Base-by-base conservation (phyloP, 2,888 invertebrate species). In the Thelaira solivaga region DNA sequence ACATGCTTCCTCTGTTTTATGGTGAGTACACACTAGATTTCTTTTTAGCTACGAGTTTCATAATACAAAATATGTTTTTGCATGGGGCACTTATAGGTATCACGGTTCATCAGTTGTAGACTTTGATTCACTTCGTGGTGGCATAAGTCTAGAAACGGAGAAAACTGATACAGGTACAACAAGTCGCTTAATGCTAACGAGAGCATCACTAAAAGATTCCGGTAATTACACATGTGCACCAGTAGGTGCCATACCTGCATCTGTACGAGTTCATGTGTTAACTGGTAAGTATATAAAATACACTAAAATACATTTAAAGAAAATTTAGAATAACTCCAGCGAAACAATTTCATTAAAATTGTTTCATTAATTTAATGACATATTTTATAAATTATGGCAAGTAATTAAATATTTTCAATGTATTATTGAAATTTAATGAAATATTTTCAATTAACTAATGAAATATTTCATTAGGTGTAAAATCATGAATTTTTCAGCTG, bases 191-290 rank as follows among this genome's bases (percentile, higher is more conserved):
- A 92, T 96, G 89, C 93, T 97, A 82, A 96, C 96, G 29, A 94
- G 96, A 85, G 96, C 96, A 36, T 92, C 94, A 49, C 91, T 95
- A 81, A 92, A 93, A 10, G 96, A 96, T 90, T 95, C 95, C 59
- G 96, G 96, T 83, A 96, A 96, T 90, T 97, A 96, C 89, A 96
- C 96, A 41, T 96, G 96, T 89, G 94, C 95, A 84, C 96, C 96
- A 76, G 93, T 93, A 87, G 94, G 94, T 84, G 95, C 95, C 57
- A 93, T 95, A 85, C 94, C 95, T 0, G 94, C 94, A 49, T 94
- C 93, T 49, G 94, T 95, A 57, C 93, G 94, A 80, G 95, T 96
- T 69, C 96, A 96, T 88, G 96, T 96, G 62, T 91, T 96, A 71
- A 95, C 95, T 86, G 96, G 96, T 96, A 87, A 91, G 91, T 84